phyloP scores from a whole-genome alignment of 2,888 invertebrate genomes.

The Pseudococcus jackbeardsleyi region DNA sequence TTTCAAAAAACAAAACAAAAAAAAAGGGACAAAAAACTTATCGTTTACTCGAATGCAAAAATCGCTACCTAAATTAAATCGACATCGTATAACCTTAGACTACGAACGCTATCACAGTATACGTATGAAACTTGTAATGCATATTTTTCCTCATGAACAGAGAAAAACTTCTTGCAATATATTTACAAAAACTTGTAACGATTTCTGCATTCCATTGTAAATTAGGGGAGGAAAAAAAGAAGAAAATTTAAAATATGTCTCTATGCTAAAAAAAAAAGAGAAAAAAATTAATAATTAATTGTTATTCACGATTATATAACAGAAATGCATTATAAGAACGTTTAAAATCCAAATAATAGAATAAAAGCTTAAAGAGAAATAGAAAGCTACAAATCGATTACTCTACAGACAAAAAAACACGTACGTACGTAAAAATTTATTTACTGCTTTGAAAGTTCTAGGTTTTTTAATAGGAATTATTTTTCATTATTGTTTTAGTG shows the following conservation, averaged over 20 bases:
- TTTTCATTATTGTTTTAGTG: neutral
- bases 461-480: neutral
- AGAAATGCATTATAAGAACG: constrained; percentile 51
- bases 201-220: constrained; percentile 34
- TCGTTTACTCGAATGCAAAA: constrained; percentile 31
- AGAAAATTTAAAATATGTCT: constrained; percentile 1
- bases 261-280: constrained; percentile 38
- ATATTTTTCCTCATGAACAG: neutral
- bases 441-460: neutral
- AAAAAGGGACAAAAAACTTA: constrained; percentile 24
- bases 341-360: constrained; percentile 28
- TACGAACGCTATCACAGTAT: constrained; percentile 55
- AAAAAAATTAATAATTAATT: constrained; percentile 24
- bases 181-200: constrained; percentile 37
- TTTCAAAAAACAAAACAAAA: constrained; percentile 26
- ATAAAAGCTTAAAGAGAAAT: constrained; percentile 49
- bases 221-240: constrained; percentile 19
- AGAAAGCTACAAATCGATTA: constrained; percentile 51
- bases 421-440: neutral
- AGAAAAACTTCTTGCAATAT: constrained; percentile 21
- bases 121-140: constrained; percentile 32
- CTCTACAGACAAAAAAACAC: constrained; percentile 40
- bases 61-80: constrained; percentile 39
- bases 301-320: constrained; percentile 45
- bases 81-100: constrained; percentile 20